Conservation (phyloP, 2,113 vertebrate species). For the Parotia lawesii region DNA sequence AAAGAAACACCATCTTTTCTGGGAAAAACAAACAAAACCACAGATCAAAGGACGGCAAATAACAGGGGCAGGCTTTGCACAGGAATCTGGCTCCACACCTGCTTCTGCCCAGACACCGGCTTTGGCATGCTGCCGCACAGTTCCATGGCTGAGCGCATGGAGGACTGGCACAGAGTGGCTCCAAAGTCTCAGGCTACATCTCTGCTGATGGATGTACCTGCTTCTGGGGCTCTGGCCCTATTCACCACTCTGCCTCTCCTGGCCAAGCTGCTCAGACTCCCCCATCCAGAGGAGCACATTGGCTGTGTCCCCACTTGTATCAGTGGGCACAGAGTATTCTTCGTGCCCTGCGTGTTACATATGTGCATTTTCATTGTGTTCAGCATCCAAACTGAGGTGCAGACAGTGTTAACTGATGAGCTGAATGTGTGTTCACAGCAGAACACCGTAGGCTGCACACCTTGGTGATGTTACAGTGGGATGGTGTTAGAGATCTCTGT, state of each 20-base stretch:
- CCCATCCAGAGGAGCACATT: neutral
- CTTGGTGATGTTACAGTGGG: neutral
- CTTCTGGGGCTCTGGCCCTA: neutral
- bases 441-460: neutral
- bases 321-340: fast-evolving
- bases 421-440: neutral
- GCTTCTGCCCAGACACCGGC: neutral
- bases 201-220: neutral
- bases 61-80: neutral
- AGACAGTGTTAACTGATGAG: neutral
- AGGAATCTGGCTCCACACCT: neutral
- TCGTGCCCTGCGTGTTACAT: fast-evolving
- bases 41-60: neutral
- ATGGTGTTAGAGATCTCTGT: neutral
- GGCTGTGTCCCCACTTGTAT: fast-evolving
- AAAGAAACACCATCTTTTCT: neutral
- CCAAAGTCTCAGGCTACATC: neutral
- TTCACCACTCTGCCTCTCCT: neutral
- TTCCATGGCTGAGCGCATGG: fast-evolving
- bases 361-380: neutral
- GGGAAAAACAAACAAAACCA: neutral
- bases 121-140: neutral
- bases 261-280: neutral
- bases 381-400: neutral
- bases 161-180: neutral